A percentile compares a stretch with the other conserved stretches of the same genome.
Conservation (phyloP, 2,113 vertebrate genomes). For the Pelvicachromis taeniatus region DNA sequence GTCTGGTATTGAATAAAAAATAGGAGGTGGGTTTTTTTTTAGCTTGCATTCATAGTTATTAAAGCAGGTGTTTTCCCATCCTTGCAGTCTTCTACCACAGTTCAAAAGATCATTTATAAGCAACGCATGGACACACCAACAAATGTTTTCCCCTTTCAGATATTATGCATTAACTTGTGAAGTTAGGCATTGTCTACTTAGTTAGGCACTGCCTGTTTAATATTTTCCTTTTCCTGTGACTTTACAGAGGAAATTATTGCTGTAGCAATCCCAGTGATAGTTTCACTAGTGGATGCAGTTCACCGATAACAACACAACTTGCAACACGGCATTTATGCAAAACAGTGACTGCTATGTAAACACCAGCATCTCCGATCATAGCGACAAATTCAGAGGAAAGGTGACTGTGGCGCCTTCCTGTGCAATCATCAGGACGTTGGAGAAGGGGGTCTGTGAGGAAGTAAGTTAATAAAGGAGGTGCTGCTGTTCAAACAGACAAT, state of each 20-base stretch:
- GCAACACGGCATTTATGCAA: neutral
- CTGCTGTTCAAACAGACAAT: conserved; percentile 44
- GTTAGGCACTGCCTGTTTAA: neutral
- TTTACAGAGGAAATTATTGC: neutral
- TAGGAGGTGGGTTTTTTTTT: neutral
- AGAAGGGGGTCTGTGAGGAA: conserved; percentile 8
- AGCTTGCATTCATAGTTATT: neutral
- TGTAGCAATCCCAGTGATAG: neutral
- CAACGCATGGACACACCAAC: neutral
- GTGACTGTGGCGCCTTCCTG: neutral
- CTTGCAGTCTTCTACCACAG: neutral
- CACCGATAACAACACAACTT: neutral
- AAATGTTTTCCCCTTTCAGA: neutral
- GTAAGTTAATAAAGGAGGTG: conserved; percentile 50
- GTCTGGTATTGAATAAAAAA: neutral
- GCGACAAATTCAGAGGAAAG: neutral
- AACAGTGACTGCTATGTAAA: neutral
- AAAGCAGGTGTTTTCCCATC: neutral
- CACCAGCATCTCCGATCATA: neutral
- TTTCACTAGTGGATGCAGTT: neutral
- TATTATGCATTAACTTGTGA: neutral
- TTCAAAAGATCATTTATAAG: neutral
- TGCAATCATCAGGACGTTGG: conserved; percentile 1
- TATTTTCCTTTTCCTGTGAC: neutral
- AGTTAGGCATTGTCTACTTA: neutral